Evolutionary conservation across 2,797 vertebrate species (phyloP).

Genomic region (Zenarchopterus dispar): DNA sequence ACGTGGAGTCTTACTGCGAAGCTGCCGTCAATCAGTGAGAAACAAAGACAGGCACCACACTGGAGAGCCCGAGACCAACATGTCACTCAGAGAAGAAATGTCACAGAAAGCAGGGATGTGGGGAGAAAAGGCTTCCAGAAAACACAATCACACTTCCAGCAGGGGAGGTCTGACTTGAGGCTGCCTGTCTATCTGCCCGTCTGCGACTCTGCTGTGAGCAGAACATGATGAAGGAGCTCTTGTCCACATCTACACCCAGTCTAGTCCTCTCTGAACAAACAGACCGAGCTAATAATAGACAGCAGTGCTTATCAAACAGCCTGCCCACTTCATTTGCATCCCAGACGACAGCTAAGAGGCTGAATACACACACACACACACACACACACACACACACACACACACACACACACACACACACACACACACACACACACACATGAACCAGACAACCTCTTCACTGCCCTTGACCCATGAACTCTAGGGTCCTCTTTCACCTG

Average conservation of each 20-base stretch:
- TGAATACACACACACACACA: constrained; percentile 28
- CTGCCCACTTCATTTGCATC: constrained; percentile 75
- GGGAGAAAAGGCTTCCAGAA: constrained; percentile 59
- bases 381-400: constrained; percentile 23
- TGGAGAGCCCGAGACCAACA: constrained; percentile 49
- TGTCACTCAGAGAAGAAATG: constrained; percentile 68
- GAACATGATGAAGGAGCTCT: constrained; percentile 65
- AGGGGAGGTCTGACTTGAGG: constrained; percentile 66
- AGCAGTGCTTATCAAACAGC: constrained; percentile 64
- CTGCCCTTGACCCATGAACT: constrained; percentile 89
- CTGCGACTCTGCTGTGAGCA: constrained; percentile 39
- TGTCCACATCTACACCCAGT: constrained; percentile 51
- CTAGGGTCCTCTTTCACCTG: constrained; percentile 81
- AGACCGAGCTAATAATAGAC: constrained; percentile 68
- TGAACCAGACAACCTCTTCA: constrained; percentile 67
- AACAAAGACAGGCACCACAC: constrained; percentile 59
- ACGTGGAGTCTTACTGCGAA: constrained; percentile 31
- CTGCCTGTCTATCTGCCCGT: constrained; percentile 56
- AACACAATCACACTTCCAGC: constrained; percentile 68
- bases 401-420: constrained; percentile 23
- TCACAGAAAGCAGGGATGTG: constrained; percentile 61
- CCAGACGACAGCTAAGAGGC: constrained; percentile 50
- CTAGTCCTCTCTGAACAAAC: constrained; percentile 47
- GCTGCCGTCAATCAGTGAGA: constrained; percentile 58
- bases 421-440: constrained; percentile 23